Evolutionary conservation across 2,113 vertebrate species (phyloP).

Genomic region (Syrrhaptes paradoxus): DNA sequence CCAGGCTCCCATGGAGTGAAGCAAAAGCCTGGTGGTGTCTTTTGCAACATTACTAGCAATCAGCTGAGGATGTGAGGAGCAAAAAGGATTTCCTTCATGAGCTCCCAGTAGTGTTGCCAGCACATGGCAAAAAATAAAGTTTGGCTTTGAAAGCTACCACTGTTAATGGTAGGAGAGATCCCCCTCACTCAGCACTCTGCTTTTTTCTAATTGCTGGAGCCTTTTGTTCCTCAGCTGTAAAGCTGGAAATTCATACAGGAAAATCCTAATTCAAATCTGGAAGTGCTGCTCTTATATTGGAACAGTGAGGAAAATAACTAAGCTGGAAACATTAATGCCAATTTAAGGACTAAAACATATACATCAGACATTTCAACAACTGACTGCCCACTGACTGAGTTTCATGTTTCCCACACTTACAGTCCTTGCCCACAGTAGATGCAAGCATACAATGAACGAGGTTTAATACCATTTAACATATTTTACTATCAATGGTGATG

Average conservation of each 20-base stretch:
- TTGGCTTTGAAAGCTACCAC: neutral
- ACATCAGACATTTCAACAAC: neutral
- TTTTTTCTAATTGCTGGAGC: neutral
- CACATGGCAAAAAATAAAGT: neutral
- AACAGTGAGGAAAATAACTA: neutral
- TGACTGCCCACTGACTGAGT: neutral
- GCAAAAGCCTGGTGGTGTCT: neutral
- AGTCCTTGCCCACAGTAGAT: neutral
- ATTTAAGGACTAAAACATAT: neutral
- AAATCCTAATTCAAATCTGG: neutral
- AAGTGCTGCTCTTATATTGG: neutral
- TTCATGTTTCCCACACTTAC: neutral
- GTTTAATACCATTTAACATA: neutral
- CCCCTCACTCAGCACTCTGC: neutral
- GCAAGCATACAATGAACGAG: neutral
- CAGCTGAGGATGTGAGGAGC: neutral
- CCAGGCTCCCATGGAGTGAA: neutral
- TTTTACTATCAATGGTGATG: neutral
- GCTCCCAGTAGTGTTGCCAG: neutral
- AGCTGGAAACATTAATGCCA: neutral
- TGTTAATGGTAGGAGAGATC: neutral
- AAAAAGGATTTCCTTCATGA: neutral
- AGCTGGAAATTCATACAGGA: neutral
- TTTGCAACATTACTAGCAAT: neutral
- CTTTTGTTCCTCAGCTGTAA: neutral